Conservation (phyloP, 2,113 vertebrate genomes). For the Chaetura pelagica region DNA sequence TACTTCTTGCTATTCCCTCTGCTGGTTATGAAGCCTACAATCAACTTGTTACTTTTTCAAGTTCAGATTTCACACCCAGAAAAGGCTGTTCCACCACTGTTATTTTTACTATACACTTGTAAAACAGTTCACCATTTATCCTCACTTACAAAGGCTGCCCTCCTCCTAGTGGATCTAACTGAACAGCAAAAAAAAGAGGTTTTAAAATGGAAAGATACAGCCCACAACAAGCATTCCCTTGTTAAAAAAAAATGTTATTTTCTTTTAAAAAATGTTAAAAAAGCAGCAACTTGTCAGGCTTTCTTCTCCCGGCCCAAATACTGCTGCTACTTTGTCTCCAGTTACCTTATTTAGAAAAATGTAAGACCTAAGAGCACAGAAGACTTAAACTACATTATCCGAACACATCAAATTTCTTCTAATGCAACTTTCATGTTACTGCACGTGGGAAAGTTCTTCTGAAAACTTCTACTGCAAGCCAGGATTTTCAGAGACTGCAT, state of each 20-base stretch:
- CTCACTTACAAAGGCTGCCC: neutral
- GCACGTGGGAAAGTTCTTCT: neutral
- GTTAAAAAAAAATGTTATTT: neutral
- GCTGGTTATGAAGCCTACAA: neutral
- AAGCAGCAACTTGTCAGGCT: neutral
- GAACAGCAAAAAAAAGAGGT: neutral
- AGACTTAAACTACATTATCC: accelerated
- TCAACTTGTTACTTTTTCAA: neutral
- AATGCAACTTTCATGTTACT: neutral
- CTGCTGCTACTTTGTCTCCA: neutral
- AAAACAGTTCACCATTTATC: neutral
- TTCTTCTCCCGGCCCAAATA: neutral
- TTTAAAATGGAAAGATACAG: neutral
- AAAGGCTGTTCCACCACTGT: neutral
- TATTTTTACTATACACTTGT: neutral
- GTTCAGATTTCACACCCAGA: neutral
- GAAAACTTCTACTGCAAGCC: neutral
- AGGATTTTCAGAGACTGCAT: neutral
- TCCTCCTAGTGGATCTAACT: neutral
- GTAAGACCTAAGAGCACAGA: neutral
- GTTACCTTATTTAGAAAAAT: neutral
- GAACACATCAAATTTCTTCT: neutral
- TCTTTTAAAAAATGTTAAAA: neutral
- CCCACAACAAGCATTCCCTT: no score
- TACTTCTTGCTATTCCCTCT: neutral